Evolutionary conservation across 37 sponge, comb jelly and placozoan species (phyloP).

Genomic region (Dysidea cf. avara): DNA sequence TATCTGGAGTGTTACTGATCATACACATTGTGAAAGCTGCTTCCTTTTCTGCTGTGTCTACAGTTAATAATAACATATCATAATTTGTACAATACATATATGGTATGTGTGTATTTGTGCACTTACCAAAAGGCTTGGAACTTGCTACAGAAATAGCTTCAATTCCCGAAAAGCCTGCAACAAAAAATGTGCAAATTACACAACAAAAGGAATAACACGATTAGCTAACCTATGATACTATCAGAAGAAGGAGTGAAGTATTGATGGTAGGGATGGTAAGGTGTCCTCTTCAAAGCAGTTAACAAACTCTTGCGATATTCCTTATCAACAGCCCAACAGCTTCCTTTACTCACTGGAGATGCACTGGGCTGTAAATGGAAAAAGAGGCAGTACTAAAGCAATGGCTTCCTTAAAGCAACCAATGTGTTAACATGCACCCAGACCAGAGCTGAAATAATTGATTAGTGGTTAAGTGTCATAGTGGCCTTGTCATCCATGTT

Average conservation of each 20-base stretch:
- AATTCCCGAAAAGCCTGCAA: no score
- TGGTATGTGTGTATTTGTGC: no score
- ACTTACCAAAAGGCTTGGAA: no score
- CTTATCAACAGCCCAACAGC: constrained; percentile 69
- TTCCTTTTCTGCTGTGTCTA: constrained; percentile 69
- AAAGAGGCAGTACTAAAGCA: neutral
- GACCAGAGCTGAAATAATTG: neutral
- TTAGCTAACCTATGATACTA: neutral
- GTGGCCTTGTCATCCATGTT: constrained; percentile 8
- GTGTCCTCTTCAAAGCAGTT: constrained; percentile 58
- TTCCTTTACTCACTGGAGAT: constrained; percentile 50
- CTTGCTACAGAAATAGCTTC: no score
- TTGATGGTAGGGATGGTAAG: constrained; percentile 78
- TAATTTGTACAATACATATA: no score
- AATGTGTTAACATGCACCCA: constrained; percentile 5
- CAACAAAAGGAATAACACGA: no score
- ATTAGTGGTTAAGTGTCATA: neutral
- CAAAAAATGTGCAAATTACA: no score
- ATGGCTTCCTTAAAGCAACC: neutral
- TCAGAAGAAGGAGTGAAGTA: constrained; percentile 61
- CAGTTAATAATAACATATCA: no score
- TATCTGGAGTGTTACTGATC: constrained; percentile 29
- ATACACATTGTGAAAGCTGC: constrained; percentile 71
- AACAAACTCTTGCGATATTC: constrained; percentile 62
- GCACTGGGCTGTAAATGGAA: constrained; percentile 7